Conservation (phyloP, 2,888 invertebrate genomes). For the Tetheella fluctuosa region DNA sequence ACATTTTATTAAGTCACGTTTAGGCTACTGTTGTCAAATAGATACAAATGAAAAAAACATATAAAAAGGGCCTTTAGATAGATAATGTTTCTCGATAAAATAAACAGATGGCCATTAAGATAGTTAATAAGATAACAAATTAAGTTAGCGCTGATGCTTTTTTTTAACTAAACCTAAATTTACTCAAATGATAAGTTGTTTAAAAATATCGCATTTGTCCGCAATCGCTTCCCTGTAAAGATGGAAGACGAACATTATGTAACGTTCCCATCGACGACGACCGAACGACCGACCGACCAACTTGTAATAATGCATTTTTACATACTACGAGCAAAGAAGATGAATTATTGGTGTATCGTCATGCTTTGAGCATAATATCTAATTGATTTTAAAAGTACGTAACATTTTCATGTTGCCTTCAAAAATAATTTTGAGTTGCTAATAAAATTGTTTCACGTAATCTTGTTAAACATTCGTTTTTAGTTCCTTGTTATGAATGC, state of each 20-base stretch:
- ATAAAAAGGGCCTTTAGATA: too few species aligned
- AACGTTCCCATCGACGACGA: slow-evolving; percentile 51
- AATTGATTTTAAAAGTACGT: neutral
- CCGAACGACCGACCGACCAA: slow-evolving; percentile 49
- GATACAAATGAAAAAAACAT: too few species aligned
- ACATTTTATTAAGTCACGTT: neutral
- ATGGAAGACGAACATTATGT: slow-evolving; percentile 41
- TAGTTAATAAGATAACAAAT: too few species aligned
- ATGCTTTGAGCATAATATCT: slow-evolving; percentile 33
- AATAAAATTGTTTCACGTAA: too few species aligned
- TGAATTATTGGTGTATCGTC: slow-evolving; percentile 44
- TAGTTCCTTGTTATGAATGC: slow-evolving; percentile 5
- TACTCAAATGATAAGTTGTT: neutral
- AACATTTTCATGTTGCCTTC: neutral
- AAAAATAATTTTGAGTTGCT: too few species aligned
- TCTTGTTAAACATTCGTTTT: neutral
- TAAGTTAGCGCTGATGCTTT: too few species aligned
- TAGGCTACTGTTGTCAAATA: neutral
- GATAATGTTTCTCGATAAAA: neutral
- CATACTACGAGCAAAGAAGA: slow-evolving; percentile 48
- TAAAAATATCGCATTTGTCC: neutral
- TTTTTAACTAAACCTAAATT: neutral
- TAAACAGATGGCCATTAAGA: neutral
- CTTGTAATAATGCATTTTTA: slow-evolving; percentile 65
- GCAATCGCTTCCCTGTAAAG: slow-evolving; percentile 1